A percentile compares a stretch with the other conserved stretches of the same genome.
Evolutionary conservation across 2,113 vertebrate genomes (phyloP).

Genomic region (Trematocara variabile): DNA sequence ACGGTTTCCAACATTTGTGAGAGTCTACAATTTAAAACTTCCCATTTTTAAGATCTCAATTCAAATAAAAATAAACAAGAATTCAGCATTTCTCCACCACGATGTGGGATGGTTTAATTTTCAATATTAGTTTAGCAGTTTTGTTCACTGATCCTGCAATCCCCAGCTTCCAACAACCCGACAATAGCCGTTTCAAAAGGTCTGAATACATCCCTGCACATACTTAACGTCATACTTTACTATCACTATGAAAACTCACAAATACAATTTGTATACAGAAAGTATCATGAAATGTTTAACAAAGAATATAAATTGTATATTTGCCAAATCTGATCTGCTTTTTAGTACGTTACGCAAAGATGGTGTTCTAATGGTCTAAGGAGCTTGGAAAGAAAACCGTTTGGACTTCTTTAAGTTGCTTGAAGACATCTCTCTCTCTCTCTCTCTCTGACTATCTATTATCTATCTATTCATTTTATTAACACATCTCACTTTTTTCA

Average conservation of each 20-base stretch:
- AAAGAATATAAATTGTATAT: neutral
- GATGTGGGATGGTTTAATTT: neutral
- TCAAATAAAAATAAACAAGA: neutral
- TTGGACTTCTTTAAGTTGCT: too few species aligned
- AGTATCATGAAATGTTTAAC: neutral
- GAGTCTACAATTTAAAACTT: neutral
- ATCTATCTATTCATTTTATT: neutral
- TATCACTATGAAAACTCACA: neutral
- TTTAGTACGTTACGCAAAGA: neutral
- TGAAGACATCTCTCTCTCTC: neutral
- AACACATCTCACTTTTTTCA: neutral
- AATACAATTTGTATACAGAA: neutral
- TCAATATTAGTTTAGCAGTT: neutral
- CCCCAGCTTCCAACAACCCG: neutral
- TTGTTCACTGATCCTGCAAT: neutral
- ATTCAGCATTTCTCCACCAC: neutral
- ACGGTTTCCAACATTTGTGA: neutral
- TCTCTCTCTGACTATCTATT: too few species aligned
- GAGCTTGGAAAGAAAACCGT: too few species aligned
- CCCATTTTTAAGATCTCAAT: neutral
- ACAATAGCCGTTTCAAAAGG: neutral
- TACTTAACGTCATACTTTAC: neutral
- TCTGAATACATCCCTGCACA: neutral
- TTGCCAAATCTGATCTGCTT: neutral
- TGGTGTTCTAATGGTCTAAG: too few species aligned